These are phyloP conservation scores for Erpetoichthys calabaricus DNA, from an alignment of 2,797 vertebrate species.

Conservation along the genomic window DNA sequence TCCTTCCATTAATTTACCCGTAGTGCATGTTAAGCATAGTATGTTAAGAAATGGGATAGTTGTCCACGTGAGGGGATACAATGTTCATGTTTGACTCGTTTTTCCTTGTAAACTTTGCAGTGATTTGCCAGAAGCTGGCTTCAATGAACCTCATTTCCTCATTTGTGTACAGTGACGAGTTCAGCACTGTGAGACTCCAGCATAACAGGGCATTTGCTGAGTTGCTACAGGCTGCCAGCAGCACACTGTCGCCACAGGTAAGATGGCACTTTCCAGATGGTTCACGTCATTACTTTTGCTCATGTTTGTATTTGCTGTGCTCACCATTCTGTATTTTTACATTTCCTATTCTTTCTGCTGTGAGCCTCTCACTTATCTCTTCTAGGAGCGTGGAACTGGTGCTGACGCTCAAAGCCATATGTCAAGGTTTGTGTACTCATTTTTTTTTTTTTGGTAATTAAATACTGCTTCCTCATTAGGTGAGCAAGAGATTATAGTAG, in stretches of 20 bases:
- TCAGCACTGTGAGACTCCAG: conserved; percentile 82
- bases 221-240: conserved; percentile 67
- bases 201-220: conserved; percentile 85
- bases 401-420: conserved; percentile 36
- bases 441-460: conserved; percentile 19
- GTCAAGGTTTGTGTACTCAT: conserved; percentile 49
- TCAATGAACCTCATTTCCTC: conserved; percentile 80
- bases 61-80: background rate
- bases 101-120: conserved; percentile 22
- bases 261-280: conserved; percentile 4
- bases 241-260: conserved; percentile 59
- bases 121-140: conserved; percentile 72
- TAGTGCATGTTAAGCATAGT: too few relatives aligned
- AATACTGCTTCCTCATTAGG: too few relatives aligned
- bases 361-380: background rate
- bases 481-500: too few relatives aligned
- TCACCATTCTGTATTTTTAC: too few relatives aligned
- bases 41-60: background rate
- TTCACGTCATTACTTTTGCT: too few relatives aligned
- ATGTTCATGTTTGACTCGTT: background rate
- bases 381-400: conserved; percentile 44
- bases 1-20: too few relatives aligned
- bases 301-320: too few relatives aligned
- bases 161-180: conserved; percentile 83
- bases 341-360: too few relatives aligned